phyloP scores from a whole-genome alignment of 2,113 vertebrate species.

The Ranitomeya imitator region DNA sequence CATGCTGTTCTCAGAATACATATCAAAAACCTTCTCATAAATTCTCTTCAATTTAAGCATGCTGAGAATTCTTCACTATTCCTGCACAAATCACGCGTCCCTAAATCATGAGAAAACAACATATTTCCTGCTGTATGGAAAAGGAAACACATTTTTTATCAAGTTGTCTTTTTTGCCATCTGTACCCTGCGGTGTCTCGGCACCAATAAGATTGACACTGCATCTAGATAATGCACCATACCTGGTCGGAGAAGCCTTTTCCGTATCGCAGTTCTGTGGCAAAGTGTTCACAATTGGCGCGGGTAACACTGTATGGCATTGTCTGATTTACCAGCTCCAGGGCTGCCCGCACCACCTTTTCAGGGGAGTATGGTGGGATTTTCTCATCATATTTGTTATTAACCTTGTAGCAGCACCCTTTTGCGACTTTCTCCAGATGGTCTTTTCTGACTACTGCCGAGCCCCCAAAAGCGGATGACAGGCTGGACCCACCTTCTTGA shows the following conservation, averaged over 20 bases:
- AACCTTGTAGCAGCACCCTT: constrained; percentile 63
- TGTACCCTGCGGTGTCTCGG: background rate
- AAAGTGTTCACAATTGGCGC: constrained; percentile 79
- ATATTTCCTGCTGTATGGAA: too few relatives aligned
- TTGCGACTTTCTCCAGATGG: constrained; percentile 5
- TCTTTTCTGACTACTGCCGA: background rate
- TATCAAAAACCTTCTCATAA: too few relatives aligned
- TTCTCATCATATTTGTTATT: constrained; percentile 73
- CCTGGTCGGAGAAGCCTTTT: constrained; percentile 43
- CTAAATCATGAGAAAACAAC: too few relatives aligned
- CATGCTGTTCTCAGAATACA: too few relatives aligned
- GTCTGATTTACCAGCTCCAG: constrained; percentile 59
- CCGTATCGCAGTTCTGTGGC: constrained; percentile 75
- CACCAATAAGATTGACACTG: background rate
- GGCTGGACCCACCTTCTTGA: constrained; percentile 48
- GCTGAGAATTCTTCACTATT: too few relatives aligned
- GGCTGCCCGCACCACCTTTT: constrained; percentile 68
- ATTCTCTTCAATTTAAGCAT: too few relatives aligned
- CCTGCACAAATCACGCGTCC: too few relatives aligned
- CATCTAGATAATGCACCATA: background rate
- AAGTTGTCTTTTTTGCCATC: background rate
- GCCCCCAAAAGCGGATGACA: constrained; percentile 49
- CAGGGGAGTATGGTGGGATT: constrained; percentile 58
- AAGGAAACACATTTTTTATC: background rate
- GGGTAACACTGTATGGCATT: constrained; percentile 65